A percentile compares a stretch with the other conserved stretches of the same genome.
Evolutionary conservation across 2,113 vertebrate species (phyloP).

Genomic region (Phainopepla nitens): DNA sequence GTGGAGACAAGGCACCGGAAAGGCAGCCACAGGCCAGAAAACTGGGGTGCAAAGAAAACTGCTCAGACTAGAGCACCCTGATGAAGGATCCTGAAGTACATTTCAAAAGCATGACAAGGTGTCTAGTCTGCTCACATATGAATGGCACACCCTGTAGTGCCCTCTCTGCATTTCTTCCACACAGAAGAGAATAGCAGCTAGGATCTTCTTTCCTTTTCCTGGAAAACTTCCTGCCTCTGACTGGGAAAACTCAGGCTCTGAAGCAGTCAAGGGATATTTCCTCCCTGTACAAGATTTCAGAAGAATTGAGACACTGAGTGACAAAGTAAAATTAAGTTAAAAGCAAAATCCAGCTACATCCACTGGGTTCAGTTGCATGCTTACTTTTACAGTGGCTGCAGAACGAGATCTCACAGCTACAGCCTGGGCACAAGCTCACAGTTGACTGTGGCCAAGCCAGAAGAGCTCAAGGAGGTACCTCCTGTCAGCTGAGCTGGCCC

Average conservation of each 20-base stretch:
- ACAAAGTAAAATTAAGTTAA: background rate
- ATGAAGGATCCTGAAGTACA: background rate
- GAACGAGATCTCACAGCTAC: fast-evolving
- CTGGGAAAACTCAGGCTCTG: background rate
- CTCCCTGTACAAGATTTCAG: background rate
- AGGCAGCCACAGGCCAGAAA: background rate
- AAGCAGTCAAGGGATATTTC: background rate
- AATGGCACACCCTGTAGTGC: fast-evolving
- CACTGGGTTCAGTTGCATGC: fast-evolving
- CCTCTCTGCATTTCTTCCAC: background rate
- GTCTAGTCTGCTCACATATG: background rate
- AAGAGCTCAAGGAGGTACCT: background rate
- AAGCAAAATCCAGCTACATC: background rate
- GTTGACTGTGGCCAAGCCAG: background rate
- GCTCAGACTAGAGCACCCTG: background rate
- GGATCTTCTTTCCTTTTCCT: background rate
- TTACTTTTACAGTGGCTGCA: background rate
- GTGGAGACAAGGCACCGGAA: background rate
- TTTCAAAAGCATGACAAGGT: background rate
- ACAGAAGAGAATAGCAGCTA: background rate
- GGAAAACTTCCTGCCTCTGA: background rate
- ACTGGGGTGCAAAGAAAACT: background rate
- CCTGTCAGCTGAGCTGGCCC: background rate
- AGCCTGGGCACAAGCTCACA: background rate
- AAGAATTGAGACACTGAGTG: background rate